Conservation (phyloP, 2,797 vertebrate genomes). For the Phaenicophaeus curvirostris region DNA sequence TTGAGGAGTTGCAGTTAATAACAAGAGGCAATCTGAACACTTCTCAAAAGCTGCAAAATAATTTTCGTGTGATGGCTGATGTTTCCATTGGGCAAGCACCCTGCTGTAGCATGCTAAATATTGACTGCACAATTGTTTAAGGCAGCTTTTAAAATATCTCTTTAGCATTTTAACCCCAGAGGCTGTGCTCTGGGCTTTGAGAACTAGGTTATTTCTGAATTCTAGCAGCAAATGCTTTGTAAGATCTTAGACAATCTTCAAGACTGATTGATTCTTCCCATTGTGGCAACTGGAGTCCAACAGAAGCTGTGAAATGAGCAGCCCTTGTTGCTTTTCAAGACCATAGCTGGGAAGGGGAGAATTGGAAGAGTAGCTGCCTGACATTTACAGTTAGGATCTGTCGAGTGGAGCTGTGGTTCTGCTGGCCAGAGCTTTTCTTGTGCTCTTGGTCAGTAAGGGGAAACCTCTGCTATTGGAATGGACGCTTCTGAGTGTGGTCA, state of each 20-base stretch:
- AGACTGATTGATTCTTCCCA: neutral
- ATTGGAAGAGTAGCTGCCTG: neutral
- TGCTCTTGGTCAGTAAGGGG: neutral
- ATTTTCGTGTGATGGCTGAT: neutral
- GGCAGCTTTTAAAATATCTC: neutral
- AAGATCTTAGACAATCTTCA: neutral
- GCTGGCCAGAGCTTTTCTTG: neutral
- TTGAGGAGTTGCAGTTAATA: neutral
- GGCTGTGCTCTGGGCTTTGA: neutral
- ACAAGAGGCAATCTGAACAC: neutral
- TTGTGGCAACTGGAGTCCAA: neutral
- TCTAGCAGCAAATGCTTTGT: neutral
- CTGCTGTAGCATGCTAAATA: neutral
- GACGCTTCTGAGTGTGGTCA: neutral
- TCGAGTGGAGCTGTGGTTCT: neutral
- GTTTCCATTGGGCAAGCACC: neutral
- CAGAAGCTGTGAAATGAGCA: neutral
- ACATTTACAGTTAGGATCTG: neutral
- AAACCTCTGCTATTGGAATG: neutral
- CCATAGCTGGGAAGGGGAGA: neutral
- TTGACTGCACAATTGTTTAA: fast-evolving
- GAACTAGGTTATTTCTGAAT: neutral
- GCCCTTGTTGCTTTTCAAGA: neutral
- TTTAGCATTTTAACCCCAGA: neutral
- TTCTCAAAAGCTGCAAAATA: neutral